Percentiles rank a stretch among this genome's conserved stretches.
Conservation (phyloP, 2,113 vertebrate species). For the Prolemur simus region DNA sequence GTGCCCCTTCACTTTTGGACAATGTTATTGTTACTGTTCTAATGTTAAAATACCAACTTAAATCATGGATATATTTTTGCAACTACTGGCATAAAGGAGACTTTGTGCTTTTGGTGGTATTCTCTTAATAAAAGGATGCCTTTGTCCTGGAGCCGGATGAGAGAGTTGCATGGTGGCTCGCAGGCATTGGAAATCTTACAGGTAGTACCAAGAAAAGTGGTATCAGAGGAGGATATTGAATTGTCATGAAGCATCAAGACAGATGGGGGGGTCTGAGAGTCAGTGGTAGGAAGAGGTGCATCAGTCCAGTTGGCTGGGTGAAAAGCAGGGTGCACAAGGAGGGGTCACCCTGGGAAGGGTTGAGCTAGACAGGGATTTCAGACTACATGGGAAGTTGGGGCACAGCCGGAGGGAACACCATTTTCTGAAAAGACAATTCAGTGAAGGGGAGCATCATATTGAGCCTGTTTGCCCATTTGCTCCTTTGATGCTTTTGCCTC, state of each 20-base stretch:
- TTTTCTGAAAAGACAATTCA: not conserved
- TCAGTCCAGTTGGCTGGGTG: not conserved
- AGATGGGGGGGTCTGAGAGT: not conserved
- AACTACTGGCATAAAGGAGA: not conserved
- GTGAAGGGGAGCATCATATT: no score
- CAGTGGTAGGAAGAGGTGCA: accelerated
- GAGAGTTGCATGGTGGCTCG: no score
- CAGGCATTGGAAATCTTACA: not conserved
- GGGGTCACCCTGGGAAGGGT: not conserved
- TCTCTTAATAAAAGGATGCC: not conserved
- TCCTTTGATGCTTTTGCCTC: not conserved
- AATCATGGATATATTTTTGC: not conserved
- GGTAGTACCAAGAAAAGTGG: not conserved
- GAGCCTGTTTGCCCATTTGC: not conserved
- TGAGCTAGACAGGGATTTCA: not conserved
- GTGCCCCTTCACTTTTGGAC: not conserved
- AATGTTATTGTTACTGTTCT: not conserved
- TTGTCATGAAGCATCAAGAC: not conserved
- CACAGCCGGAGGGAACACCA: accelerated
- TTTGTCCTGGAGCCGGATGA: not conserved
- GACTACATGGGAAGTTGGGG: not conserved
- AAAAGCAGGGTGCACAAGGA: not conserved
- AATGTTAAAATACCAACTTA: not conserved
- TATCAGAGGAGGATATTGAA: not conserved
- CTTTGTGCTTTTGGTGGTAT: not conserved